phyloP scores from a whole-genome alignment of 2,113 vertebrate species.

The Erinaceus europaeus region DNA sequence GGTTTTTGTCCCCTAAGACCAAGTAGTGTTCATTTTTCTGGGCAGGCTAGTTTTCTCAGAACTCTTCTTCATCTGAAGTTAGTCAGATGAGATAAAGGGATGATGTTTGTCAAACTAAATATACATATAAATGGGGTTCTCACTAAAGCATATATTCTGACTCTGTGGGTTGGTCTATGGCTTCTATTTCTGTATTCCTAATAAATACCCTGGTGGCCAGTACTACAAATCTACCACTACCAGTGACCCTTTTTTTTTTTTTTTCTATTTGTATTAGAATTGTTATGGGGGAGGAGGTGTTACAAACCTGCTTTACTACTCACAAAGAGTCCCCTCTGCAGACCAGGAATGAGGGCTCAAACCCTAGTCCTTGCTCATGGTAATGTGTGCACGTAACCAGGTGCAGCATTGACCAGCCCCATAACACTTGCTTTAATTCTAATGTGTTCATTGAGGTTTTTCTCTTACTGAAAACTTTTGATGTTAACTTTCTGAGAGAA shows the following conservation, averaged over 20 bases:
- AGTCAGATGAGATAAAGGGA: not conserved
- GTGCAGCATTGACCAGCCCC: no score
- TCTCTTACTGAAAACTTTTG: not conserved
- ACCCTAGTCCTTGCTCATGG: no score
- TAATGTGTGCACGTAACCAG: no score
- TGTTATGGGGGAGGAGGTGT: no score
- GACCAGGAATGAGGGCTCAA: no score
- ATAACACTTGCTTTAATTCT: not conserved
- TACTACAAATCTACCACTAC: no score
- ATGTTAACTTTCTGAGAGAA: not conserved
- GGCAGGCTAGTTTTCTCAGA: not conserved
- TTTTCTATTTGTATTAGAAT: no score
- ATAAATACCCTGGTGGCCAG: rapidly evolving
- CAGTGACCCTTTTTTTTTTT: no score
- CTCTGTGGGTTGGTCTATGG: not conserved
- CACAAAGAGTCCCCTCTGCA: no score
- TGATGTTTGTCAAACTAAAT: not conserved
- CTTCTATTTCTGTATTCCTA: not conserved
- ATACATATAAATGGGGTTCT: not conserved
- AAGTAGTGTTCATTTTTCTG: not conserved
- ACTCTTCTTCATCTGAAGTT: not conserved
- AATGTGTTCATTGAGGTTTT: not conserved
- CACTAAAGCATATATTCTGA: not conserved
- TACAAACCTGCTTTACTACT: no score
- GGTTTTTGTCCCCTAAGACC: not conserved